Conservation (phyloP, 2,888 invertebrate genomes). For the Criorhina ranunculi region DNA sequence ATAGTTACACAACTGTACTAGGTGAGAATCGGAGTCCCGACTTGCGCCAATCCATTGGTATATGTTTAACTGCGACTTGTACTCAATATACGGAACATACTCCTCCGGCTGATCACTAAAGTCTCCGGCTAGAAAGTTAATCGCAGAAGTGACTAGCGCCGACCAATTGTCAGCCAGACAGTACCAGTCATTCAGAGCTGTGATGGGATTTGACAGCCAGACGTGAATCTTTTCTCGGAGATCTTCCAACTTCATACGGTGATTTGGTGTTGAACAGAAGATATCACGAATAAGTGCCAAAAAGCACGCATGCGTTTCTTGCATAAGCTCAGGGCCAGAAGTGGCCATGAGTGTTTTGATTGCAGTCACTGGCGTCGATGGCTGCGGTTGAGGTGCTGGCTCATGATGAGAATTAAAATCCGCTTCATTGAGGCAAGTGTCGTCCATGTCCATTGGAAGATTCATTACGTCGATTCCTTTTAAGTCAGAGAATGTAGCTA, state of each 20-base stretch:
- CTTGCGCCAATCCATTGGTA: slow-evolving; percentile 96
- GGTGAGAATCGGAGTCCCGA: slow-evolving; percentile 92
- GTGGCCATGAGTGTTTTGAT: slow-evolving; percentile 48
- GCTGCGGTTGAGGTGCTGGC: slow-evolving; percentile 13
- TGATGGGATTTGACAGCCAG: slow-evolving; percentile 92
- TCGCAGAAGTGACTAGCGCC: slow-evolving; percentile 90
- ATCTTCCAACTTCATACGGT: slow-evolving; percentile 91
- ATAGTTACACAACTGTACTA: slow-evolving; percentile 90
- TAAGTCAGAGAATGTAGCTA: slow-evolving; percentile 83
- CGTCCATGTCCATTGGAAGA: slow-evolving; percentile 90
- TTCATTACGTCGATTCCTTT: slow-evolving; percentile 91
- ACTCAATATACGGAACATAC: slow-evolving; percentile 95
- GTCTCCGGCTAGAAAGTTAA: slow-evolving; percentile 93
- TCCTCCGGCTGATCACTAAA: slow-evolving; percentile 92
- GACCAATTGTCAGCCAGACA: slow-evolving; percentile 90
- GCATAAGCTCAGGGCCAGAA: slow-evolving; percentile 87
- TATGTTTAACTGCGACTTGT: slow-evolving; percentile 89
- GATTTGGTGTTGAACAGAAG: slow-evolving; percentile 93
- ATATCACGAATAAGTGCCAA: slow-evolving; percentile 94
- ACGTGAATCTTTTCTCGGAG: slow-evolving; percentile 90
- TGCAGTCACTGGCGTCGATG: slow-evolving; percentile 16
- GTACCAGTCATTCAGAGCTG: slow-evolving; percentile 93
- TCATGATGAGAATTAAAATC: slow-evolving; percentile 63
- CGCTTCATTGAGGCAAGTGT: slow-evolving; percentile 80
- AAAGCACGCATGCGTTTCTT: slow-evolving; percentile 93